Conservation (phyloP, 2,113 vertebrate species). For the Oenanthe melanoleuca region DNA sequence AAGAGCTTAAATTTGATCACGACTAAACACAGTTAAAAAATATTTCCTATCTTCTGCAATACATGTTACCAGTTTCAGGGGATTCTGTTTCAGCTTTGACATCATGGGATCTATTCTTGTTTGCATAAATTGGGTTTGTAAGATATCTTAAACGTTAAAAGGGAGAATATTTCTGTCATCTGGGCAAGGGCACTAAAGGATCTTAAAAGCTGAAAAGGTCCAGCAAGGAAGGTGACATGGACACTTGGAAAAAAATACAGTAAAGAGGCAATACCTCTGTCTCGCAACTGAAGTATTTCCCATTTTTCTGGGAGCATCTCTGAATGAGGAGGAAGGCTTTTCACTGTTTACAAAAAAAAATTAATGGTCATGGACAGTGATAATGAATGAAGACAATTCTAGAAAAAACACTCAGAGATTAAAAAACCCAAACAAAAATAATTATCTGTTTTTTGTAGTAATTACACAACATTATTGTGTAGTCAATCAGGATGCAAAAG, state of each 20-base stretch:
- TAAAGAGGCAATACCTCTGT: neutral
- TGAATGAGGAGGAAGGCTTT: neutral
- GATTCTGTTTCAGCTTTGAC: neutral
- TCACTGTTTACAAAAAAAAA: neutral
- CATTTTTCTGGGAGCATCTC: neutral
- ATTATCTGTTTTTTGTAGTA: neutral
- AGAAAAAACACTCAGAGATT: neutral
- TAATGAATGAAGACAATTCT: neutral
- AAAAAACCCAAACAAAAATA: neutral
- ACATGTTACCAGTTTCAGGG: neutral
- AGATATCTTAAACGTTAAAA: neutral
- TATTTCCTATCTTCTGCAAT: neutral
- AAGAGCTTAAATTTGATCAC: neutral
- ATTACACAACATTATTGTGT: neutral
- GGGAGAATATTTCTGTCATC: neutral
- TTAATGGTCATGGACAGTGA: neutral
- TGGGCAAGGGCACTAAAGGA: neutral
- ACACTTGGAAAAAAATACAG: neutral
- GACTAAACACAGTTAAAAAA: neutral
- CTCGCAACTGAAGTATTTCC: neutral
- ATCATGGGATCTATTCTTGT: neutral
- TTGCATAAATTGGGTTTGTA: neutral
- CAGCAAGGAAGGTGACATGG: neutral
- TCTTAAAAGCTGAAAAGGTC: neutral
- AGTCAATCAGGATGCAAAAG: neutral